Conservation (phyloP, 2,888 invertebrate genomes). For the Elegia similella region DNA sequence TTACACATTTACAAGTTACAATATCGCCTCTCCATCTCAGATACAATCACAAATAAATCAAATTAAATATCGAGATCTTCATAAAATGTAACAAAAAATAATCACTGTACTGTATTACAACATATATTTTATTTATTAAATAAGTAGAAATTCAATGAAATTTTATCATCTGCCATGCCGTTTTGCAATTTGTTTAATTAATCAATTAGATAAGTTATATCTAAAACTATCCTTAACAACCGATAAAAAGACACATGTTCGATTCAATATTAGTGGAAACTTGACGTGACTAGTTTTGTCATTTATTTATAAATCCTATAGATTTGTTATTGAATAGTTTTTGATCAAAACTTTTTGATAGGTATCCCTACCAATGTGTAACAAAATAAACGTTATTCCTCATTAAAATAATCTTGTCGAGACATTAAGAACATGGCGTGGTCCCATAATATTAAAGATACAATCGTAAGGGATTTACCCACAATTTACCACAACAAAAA, state of each 20-base stretch:
- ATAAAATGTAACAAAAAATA: background rate
- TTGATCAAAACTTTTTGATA: too few species aligned
- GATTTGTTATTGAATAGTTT: background rate
- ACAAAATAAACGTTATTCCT: too few species aligned
- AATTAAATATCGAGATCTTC: conserved; percentile 4
- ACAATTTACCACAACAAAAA: too few species aligned
- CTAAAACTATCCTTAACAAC: background rate
- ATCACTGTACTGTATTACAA: background rate
- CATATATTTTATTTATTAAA: background rate
- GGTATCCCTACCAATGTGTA: too few species aligned
- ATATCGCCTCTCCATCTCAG: conserved; percentile 29
- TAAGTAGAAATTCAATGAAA: background rate
- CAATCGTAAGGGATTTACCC: too few species aligned
- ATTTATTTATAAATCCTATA: background rate
- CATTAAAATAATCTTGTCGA: too few species aligned
- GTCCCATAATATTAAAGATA: too few species aligned
- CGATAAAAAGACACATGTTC: background rate
- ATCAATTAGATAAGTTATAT: background rate
- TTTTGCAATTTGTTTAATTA: background rate
- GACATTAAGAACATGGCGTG: too few species aligned
- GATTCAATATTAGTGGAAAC: background rate
- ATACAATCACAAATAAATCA: conserved; percentile 26
- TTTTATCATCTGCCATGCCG: too few species aligned
- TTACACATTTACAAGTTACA: conserved; percentile 70
- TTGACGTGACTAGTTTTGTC: background rate